These are phyloP conservation scores for Sigmodon hispidus DNA, from an alignment of 2,113 vertebrate species.

Conservation along the genomic window DNA sequence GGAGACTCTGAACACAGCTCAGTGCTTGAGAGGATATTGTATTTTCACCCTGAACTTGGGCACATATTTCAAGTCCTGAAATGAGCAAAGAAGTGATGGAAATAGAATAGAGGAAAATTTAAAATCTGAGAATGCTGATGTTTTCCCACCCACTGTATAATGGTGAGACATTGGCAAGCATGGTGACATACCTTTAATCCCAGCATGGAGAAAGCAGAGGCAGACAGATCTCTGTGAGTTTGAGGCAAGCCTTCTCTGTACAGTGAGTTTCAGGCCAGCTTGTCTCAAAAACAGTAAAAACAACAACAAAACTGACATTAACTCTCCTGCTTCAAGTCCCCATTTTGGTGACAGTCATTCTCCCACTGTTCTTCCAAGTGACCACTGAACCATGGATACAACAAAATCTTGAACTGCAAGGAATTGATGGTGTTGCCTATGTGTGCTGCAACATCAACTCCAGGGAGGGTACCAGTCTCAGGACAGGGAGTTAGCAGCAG, in stretches of 20 bases:
- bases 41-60: neutral
- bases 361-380: neutral
- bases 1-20: neutral
- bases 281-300: neutral
- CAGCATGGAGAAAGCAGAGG: neutral
- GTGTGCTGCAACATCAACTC: neutral
- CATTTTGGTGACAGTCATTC: neutral
- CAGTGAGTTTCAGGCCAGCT: neutral
- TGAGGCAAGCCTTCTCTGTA: neutral
- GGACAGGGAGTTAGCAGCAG: neutral
- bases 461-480: neutral
- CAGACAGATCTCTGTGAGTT: neutral
- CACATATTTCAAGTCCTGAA: neutral
- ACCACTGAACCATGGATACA: rapidly evolving
- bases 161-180: neutral
- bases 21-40: neutral
- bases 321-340: neutral
- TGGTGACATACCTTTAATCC: neutral
- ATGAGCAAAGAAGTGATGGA: neutral
- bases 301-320: neutral
- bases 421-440: neutral
- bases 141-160: neutral
- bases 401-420: too few relatives aligned
- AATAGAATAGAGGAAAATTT: neutral
- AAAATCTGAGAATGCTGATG: neutral